Conservation (phyloP, 2,113 vertebrate genomes). For the Emberiza fucata region DNA sequence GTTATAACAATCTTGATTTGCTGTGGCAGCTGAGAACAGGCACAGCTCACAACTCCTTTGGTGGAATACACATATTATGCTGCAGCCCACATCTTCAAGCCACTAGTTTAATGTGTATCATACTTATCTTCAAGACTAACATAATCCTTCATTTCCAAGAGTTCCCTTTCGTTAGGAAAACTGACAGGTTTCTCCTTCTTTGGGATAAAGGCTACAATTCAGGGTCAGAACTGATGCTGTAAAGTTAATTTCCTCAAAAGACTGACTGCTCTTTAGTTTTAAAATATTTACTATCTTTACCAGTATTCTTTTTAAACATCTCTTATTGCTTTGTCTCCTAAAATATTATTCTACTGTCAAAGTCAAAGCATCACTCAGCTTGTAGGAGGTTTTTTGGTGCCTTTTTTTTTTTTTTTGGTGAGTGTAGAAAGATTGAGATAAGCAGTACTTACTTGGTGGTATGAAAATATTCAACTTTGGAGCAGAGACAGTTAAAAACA, state of each 20-base stretch:
- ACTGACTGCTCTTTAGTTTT: neutral
- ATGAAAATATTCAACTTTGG: neutral
- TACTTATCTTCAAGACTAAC: neutral
- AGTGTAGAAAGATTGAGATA: neutral
- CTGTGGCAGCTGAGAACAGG: neutral
- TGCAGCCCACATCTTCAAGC: neutral
- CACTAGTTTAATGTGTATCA: neutral
- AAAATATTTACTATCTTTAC: neutral
- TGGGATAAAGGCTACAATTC: neutral
- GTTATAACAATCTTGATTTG: neutral
- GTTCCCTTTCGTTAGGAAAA: neutral
- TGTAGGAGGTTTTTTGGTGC: rapidly evolving
- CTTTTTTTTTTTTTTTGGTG: neutral
- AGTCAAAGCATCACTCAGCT: neutral
- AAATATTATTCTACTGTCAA: neutral
- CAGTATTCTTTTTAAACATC: neutral
- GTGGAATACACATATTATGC: neutral
- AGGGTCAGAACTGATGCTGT: neutral
- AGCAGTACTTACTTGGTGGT: neutral
- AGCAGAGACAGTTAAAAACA: neutral
- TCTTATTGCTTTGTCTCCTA: neutral
- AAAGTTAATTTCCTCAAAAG: neutral
- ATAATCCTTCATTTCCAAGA: neutral
- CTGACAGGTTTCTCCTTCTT: neutral
- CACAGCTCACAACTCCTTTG: neutral